Evolutionary conservation across 2,888 invertebrate genomes (phyloP).

Genomic region (Agrochola litura): DNA sequence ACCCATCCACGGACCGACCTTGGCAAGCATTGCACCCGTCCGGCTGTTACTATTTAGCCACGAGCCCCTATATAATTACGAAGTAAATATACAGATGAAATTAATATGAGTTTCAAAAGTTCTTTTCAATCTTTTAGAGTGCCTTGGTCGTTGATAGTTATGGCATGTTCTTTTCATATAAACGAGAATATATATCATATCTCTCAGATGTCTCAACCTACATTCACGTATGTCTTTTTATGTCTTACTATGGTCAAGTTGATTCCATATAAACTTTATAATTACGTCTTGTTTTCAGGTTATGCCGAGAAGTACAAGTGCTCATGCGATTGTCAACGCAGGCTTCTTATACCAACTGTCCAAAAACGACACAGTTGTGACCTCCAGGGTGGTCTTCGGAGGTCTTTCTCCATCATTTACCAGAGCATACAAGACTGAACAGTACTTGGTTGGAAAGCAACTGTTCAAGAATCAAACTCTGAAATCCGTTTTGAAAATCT

Average conservation of each 20-base stretch:
- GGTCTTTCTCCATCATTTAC: slow-evolving; percentile 85
- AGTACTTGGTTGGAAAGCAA: slow-evolving; percentile 82
- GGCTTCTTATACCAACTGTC: slow-evolving; percentile 92
- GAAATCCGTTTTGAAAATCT: slow-evolving; percentile 73
- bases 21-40: too few relatives aligned
- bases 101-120: not conserved
- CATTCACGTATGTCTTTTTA: not conserved
- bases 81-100: too few relatives aligned
- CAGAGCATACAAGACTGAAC: slow-evolving; percentile 89
- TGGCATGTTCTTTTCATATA: not conserved
- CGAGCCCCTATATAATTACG: too few relatives aligned
- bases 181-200: not conserved
- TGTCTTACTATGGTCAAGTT: not conserved
- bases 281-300: slow-evolving; percentile 85
- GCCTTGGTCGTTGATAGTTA: not conserved
- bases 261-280: too few relatives aligned
- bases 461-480: slow-evolving; percentile 82
- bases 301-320: slow-evolving; percentile 93
- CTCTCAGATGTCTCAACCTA: not conserved
- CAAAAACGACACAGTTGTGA: slow-evolving; percentile 41
- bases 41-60: too few relatives aligned
- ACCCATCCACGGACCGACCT: too few relatives aligned
- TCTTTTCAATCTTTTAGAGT: not conserved
- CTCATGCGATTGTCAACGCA: slow-evolving; percentile 94
- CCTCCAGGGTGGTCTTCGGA: slow-evolving; percentile 88